Evolutionary conservation across 2,113 vertebrate species (phyloP).

Genomic region (Chiloscyllium plagiosum): DNA sequence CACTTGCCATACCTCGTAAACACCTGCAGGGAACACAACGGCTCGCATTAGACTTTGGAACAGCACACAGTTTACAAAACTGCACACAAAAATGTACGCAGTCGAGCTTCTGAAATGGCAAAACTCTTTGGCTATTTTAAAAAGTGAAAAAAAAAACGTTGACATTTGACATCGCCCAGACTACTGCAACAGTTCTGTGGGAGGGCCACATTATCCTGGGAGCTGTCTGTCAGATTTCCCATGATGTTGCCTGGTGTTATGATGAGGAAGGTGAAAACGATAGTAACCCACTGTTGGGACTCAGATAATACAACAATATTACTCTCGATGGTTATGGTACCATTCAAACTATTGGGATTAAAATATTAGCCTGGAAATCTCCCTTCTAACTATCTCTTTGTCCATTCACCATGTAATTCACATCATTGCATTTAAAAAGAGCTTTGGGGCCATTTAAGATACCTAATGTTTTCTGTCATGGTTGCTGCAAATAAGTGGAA

Average conservation of each 20-base stretch:
- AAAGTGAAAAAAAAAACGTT: background rate
- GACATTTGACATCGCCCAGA: background rate
- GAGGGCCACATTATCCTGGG: background rate
- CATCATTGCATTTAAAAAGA: no score
- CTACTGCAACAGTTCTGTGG: background rate
- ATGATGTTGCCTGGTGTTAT: no score
- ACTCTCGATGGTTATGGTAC: no score
- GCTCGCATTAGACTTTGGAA: background rate
- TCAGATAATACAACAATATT: no score
- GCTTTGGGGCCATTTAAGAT: no score
- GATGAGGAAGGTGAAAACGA: no score
- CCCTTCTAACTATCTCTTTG: no score
- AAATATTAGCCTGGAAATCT: no score
- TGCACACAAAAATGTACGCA: background rate
- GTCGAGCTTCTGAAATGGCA: background rate
- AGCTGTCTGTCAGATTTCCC: background rate
- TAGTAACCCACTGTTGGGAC: no score
- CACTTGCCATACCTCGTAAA: slow-evolving; percentile 97
- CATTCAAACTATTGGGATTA: no score
- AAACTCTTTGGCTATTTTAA: background rate
- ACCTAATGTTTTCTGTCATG: background rate
- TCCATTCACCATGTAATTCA: no score
- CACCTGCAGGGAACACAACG: slow-evolving; percentile 60
- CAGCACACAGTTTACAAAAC: background rate
- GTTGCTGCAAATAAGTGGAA: background rate